Evolutionary conservation across 1,140 invertebrate genomes (phyloP), one percentile per base, ranked within the genome.

Genomic region (Hestina assimilis): DNA sequence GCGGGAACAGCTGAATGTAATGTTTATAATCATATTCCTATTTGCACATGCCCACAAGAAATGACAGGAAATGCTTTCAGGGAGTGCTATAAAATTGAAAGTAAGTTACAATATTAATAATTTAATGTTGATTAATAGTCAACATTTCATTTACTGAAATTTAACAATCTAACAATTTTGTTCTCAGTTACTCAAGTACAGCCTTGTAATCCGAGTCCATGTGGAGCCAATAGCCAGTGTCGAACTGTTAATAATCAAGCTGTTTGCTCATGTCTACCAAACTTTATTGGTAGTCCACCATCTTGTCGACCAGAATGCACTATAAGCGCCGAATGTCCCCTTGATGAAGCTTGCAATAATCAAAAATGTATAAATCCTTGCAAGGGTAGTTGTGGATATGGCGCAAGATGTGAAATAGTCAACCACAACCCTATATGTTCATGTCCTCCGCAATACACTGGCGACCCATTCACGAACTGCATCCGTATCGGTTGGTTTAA

Each of bases 361-460:
- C 91, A 92, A 51, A 93, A 92, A 83, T 94, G 93, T 76, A 89
- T 90, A 66, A 91, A 94, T 82, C 93, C 93, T 35, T 94, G 93
- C 72, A 84, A 91, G 17, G 94, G 93, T 15, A 91, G 91, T 42
- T 95, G 95, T 81, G 95, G 95, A 19, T 78, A 93, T 21, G 94
- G 94, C 66, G 92, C 95, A n/a, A 90, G 92, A 66, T 96, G 95
- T 79, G 91, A 91, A 69, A 93, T 96, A 1, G 89, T 92, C 21
- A 95, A 94, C 76, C 95, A 96, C 83, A 92, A 92, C 41, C 93
- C 94, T 28, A 91, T 93, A 62, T 93, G 93, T 75, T 91, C 90
- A 62, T 93, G 93, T 74, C 86, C 90, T 14, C 61, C 72, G 26
- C 91, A 91, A 57, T 91, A 91, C 56, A 93, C 91, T 38, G 93